phyloP scores from a whole-genome alignment of 2,888 invertebrate genomes.

The Agonopterix heracliana region DNA sequence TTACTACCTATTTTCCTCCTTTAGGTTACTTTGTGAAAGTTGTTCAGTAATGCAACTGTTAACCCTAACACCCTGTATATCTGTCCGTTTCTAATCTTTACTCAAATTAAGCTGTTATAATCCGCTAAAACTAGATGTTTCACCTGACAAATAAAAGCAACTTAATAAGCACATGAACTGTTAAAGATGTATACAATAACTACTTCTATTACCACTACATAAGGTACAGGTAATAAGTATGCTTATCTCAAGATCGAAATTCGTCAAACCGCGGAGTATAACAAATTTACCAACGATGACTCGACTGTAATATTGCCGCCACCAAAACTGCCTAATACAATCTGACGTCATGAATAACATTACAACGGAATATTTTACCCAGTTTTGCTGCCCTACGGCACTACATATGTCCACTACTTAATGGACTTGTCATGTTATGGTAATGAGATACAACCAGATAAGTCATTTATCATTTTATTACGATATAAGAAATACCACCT shows the following conservation, averaged over 20 bases:
- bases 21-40: too few species aligned
- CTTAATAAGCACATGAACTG: background rate
- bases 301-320: slow-evolving; percentile 24
- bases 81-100: too few species aligned
- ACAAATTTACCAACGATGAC: slow-evolving; percentile 55
- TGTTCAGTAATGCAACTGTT: too few species aligned
- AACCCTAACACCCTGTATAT: too few species aligned
- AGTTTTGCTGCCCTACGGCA: slow-evolving; percentile 24
- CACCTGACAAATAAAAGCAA: slow-evolving; percentile 19
- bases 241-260: slow-evolving; percentile 46
- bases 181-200: too few species aligned
- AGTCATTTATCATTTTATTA: slow-evolving; percentile 63
- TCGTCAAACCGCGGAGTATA: slow-evolving; percentile 41
- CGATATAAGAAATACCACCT: slow-evolving; percentile 36
- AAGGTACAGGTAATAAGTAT: slow-evolving; percentile 21
- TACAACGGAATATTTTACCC: slow-evolving; percentile 35
- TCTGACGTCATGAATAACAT: slow-evolving; percentile 36
- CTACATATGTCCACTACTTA: slow-evolving; percentile 51
- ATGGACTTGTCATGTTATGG: slow-evolving; percentile 75
- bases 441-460: slow-evolving; percentile 58
- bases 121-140: slow-evolving; percentile 15
- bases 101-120: background rate
- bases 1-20: too few species aligned
- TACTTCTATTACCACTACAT: too few species aligned
- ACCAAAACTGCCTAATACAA: slow-evolving; percentile 23